Conservation (phyloP, 2,888 invertebrate species). For the Leucophenga maculata region DNA sequence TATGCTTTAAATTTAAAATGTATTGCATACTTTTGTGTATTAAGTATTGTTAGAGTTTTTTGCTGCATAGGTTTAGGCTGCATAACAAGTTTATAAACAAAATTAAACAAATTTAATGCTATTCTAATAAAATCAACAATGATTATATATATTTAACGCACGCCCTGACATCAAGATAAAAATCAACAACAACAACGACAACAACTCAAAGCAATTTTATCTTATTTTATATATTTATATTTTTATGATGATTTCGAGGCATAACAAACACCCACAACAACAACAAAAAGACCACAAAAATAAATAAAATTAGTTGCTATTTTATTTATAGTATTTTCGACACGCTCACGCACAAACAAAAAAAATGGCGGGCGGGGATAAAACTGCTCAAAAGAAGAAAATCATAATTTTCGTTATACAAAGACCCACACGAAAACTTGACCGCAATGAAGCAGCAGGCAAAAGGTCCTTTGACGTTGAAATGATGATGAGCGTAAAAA, state of each 20-base stretch:
- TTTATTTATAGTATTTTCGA: conserved; percentile 57
- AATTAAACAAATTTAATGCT: not conserved
- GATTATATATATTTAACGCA: not conserved
- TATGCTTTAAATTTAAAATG: no score
- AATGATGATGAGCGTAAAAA: conserved; percentile 19
- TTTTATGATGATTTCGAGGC: conserved; percentile 22
- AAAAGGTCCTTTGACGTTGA: not conserved
- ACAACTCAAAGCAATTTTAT: conserved; percentile 34
- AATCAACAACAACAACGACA: not conserved
- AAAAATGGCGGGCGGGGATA: not conserved
- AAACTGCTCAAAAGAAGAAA: not conserved
- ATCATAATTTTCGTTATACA: conserved; percentile 4
- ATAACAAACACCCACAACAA: conserved; percentile 23
- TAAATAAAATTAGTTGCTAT: conserved; percentile 67
- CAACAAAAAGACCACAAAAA: conserved; percentile 35
- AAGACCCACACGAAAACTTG: not conserved
- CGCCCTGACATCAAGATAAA: not conserved
- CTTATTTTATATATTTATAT: conserved; percentile 51
- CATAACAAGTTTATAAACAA: not conserved
- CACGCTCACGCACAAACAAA: conserved; percentile 12
- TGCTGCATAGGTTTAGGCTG: no score
- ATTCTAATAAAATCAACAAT: conserved; percentile 3
- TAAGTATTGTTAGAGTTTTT: no score
- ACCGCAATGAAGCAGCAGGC: not conserved
- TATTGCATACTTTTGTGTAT: no score